Conservation (phyloP, 1,140 invertebrate species). For the Ips typographus region DNA sequence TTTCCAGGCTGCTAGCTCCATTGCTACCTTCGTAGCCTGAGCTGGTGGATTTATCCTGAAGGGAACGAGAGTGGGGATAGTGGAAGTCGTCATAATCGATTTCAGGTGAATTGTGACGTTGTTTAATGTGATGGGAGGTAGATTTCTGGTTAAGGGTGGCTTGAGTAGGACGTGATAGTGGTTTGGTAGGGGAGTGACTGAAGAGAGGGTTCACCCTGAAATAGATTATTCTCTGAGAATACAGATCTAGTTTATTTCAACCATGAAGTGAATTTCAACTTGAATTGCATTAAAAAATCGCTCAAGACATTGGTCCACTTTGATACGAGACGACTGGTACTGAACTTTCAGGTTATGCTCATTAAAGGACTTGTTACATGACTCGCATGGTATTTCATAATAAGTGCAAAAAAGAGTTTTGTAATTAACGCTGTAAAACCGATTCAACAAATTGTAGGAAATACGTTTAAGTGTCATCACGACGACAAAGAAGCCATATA, state of each 20-base stretch:
- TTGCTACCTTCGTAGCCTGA: slow-evolving; percentile 49
- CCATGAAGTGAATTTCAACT: no score
- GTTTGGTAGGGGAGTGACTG: slow-evolving; percentile 4
- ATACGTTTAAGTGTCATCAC: no score
- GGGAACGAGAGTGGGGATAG: background rate
- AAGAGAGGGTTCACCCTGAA: slow-evolving; percentile 44
- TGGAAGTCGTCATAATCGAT: slow-evolving; percentile 29
- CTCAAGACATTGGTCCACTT: no score
- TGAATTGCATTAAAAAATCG: no score
- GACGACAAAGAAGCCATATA: no score
- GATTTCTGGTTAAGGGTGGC: background rate
- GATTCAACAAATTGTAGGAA: no score
- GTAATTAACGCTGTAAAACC: no score
- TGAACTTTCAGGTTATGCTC: no score
- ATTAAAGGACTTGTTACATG: no score
- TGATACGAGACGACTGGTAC: no score
- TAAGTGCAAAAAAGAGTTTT: no score
- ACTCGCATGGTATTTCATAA: no score
- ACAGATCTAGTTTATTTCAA: background rate
- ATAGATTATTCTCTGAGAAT: slow-evolving; percentile 7
- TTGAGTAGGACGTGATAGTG: slow-evolving; percentile 10
- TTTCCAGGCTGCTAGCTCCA: slow-evolving; percentile 39
- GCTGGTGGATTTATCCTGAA: slow-evolving; percentile 43
- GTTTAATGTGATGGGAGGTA: background rate
- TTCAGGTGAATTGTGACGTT: slow-evolving; percentile 35